Conservation (phyloP, 1,140 invertebrate genomes). For the Drosophila orosa region DNA sequence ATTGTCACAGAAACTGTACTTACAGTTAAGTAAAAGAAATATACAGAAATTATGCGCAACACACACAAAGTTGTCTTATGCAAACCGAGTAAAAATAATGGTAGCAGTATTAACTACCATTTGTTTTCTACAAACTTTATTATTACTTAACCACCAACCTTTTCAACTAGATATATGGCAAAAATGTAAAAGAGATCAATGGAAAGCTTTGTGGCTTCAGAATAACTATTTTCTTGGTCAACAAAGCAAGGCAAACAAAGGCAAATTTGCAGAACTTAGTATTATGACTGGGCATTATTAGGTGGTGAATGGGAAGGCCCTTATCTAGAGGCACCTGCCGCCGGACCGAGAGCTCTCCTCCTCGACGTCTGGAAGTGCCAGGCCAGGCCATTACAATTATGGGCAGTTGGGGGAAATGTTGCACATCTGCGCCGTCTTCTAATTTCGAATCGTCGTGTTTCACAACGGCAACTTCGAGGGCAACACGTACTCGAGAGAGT, state of each 20-base stretch:
- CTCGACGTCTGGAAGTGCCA: constrained; percentile 2
- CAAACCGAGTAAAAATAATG: no score
- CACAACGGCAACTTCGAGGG: constrained; percentile 51
- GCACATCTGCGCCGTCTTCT: constrained; percentile 73
- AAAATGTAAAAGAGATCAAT: background rate
- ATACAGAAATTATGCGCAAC: no score
- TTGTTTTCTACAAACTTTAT: background rate
- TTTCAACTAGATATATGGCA: background rate
- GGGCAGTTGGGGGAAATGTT: constrained; percentile 50
- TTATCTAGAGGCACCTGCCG: constrained; percentile 17
- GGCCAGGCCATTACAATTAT: constrained; percentile 27
- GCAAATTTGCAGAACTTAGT: background rate
- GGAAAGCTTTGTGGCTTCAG: background rate
- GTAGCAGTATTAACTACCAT: background rate
- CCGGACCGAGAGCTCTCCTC: background rate
- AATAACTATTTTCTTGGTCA: background rate
- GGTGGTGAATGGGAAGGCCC: constrained; percentile 2
- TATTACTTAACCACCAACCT: background rate
- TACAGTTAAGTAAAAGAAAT: background rate
- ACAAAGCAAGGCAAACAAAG: background rate
- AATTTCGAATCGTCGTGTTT: constrained; percentile 73
- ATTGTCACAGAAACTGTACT: background rate
- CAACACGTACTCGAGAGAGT: constrained; percentile 62
- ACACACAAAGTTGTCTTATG: no score
- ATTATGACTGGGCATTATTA: constrained; percentile 1